phyloP scores from a whole-genome alignment of 92 coral and sea anemone genomes.

The Epizoanthus ramosus region DNA sequence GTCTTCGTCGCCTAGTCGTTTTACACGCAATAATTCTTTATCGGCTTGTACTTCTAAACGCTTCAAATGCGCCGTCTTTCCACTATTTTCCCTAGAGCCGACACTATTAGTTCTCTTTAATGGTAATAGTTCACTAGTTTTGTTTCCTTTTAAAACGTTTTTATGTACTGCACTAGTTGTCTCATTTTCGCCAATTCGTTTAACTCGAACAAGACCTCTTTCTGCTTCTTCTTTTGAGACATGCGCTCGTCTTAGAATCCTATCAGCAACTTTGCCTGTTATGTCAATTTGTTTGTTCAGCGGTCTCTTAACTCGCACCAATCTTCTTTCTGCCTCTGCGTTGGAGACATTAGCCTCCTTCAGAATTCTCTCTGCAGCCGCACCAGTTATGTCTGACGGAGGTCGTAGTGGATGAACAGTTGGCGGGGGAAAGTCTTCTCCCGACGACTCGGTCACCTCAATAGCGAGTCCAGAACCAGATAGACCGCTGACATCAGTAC shows the following conservation, averaged over 20 bases:
- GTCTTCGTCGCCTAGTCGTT: constrained; percentile 26
- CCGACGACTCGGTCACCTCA: neutral
- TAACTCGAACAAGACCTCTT: constrained; percentile 58
- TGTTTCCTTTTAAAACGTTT: neutral
- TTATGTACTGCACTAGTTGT: neutral
- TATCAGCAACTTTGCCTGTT: constrained; percentile 53
- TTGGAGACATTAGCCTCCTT: constrained; percentile 71
- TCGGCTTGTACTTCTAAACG: neutral
- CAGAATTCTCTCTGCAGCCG: constrained; percentile 74
- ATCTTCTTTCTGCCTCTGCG: constrained; percentile 72
- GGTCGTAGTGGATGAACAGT: constrained; percentile 48
- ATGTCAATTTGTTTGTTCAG: constrained; percentile 4
- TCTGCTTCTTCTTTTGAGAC: constrained; percentile 26
- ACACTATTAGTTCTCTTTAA: neutral
- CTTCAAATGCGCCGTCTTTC: neutral
- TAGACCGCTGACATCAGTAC: neutral
- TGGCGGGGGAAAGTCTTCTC: neutral
- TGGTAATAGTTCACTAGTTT: neutral
- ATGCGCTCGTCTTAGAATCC: constrained; percentile 61
- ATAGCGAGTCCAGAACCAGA: constrained; percentile 20
- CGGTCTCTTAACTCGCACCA: constrained; percentile 73
- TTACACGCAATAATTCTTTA: constrained; percentile 36
- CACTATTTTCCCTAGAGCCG: neutral
- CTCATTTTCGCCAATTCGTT: constrained; percentile 49
- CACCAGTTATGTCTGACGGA: constrained; percentile 78